phyloP scores from a whole-genome alignment of 1,140 invertebrate species.

The Eueides isabella region DNA sequence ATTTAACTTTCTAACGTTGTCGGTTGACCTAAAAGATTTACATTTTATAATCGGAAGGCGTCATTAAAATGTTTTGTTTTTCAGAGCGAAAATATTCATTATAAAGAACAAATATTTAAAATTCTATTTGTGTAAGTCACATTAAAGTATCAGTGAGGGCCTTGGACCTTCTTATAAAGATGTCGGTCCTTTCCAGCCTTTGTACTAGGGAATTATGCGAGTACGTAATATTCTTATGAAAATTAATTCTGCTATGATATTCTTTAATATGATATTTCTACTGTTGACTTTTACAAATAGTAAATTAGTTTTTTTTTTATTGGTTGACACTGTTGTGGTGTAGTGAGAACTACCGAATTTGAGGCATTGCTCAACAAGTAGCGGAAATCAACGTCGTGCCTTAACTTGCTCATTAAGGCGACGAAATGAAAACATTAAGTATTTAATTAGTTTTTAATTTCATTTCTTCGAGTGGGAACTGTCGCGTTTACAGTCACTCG shows the following conservation, averaged over 20 bases:
- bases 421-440: too few species aligned
- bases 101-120: neutral
- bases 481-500: too few species aligned
- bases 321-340: too few species aligned
- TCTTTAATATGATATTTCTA: neutral
- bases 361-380: too few species aligned
- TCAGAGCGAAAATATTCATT: constrained; percentile 4
- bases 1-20: neutral
- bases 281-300: neutral
- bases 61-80: constrained; percentile 5
- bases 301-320: neutral
- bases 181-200: neutral
- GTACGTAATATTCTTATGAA: neutral
- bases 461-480: too few species aligned
- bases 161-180: neutral
- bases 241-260: neutral
- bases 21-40: constrained; percentile 6
- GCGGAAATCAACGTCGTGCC: too few species aligned
- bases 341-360: too few species aligned
- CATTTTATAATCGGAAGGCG: constrained; percentile 3
- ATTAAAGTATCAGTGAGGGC: neutral
- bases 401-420: too few species aligned
- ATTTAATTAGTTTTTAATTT: too few species aligned
- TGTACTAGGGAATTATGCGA: neutral
- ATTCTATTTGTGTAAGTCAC: neutral